Percentiles rank a stretch among this genome's conserved stretches.
These are phyloP conservation scores for Pasiphila rectangulata DNA, from an alignment of 2,888 invertebrate genomes.

Conservation along the genomic window DNA sequence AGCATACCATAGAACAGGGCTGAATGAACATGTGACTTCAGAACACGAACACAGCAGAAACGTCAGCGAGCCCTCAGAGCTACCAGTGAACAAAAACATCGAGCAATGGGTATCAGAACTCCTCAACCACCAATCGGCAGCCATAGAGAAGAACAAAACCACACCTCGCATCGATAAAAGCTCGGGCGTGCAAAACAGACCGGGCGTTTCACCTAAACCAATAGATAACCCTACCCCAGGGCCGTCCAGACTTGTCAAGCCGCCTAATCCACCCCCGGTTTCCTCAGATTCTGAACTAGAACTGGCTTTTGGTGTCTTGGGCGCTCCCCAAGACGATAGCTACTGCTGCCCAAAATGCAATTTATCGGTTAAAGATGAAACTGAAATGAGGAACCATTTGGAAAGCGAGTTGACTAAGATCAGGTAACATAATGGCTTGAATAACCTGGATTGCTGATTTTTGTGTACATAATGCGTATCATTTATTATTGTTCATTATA, in stretches of 20 bases:
- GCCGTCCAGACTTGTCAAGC: slow-evolving; percentile 14
- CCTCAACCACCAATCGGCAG: slow-evolving; percentile 52
- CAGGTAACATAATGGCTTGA: slow-evolving; percentile 45
- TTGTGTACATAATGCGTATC: background rate
- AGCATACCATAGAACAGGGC: slow-evolving; percentile 76
- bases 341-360: slow-evolving; percentile 65
- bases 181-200: too few relatives aligned
- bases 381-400: slow-evolving; percentile 57
- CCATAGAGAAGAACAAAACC: slow-evolving; percentile 49
- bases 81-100: slow-evolving; percentile 64
- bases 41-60: slow-evolving; percentile 75
- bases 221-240: slow-evolving; percentile 28
- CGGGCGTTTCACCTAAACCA: too few relatives aligned
- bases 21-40: slow-evolving; percentile 76
- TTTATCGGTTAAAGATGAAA: slow-evolving; percentile 44
- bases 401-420: slow-evolving; percentile 65
- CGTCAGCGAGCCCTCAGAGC: slow-evolving; percentile 52
- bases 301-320: slow-evolving; percentile 57
- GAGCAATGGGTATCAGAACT: slow-evolving; percentile 77
- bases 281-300: slow-evolving; percentile 41
- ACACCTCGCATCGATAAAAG: too few relatives aligned
- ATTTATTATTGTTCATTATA: background rate
- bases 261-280: slow-evolving; percentile 9
- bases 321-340: slow-evolving; percentile 40
- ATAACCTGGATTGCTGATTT: background rate